These are phyloP conservation scores for Myiagra hebetior DNA, from an alignment of 2,113 vertebrate genomes.

Conservation along the genomic window DNA sequence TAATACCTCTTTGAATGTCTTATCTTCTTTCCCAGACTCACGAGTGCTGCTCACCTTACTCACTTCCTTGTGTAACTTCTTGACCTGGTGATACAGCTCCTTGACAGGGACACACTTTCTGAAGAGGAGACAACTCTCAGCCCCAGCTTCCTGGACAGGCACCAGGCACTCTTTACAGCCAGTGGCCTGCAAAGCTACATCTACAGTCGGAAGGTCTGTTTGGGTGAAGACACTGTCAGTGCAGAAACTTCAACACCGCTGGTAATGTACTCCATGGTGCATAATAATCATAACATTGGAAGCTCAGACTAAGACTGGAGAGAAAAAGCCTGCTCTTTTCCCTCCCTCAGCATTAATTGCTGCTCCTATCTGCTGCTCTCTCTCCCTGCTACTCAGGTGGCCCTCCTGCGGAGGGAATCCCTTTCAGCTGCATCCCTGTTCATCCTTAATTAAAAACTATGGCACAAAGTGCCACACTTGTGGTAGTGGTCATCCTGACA, in stretches of 20 bases:
- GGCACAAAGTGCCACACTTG: background rate
- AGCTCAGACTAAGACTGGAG: background rate
- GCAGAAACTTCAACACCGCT: background rate
- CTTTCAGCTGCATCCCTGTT: rapidly evolving
- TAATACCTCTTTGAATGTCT: background rate
- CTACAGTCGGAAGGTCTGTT: background rate
- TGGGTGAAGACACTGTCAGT: background rate
- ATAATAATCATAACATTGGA: background rate
- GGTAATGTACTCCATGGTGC: rapidly evolving
- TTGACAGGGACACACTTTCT: background rate
- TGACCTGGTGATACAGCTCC: background rate
- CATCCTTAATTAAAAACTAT: background rate
- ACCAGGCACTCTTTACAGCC: background rate
- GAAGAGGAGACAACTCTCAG: background rate
- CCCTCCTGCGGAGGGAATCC: background rate
- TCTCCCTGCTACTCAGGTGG: background rate
- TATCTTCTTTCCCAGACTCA: background rate
- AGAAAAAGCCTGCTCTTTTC: background rate
- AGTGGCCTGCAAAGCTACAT: background rate
- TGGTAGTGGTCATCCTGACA: background rate
- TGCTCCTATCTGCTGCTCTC: background rate
- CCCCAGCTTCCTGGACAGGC: background rate
- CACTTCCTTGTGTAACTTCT: background rate
- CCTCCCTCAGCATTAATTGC: background rate
- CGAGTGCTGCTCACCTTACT: background rate